Evolutionary conservation across 2,888 invertebrate genomes (phyloP), one percentile per base, ranked within the genome.

Genomic region (Euplagia quadripunctaria): DNA sequence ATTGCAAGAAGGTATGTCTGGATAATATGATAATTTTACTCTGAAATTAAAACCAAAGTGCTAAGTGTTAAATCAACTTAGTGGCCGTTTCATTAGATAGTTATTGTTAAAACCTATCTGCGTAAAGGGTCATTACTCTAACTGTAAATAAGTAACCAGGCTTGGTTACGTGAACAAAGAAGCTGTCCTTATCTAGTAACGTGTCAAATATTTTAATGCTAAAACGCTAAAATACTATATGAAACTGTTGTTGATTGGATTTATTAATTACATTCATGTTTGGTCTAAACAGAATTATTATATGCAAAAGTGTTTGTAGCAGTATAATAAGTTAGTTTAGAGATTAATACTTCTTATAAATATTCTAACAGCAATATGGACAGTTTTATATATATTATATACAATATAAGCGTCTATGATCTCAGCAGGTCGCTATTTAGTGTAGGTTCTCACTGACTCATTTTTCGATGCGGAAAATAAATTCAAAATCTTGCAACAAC

Each of bases 351-450:
- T 74, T 43, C 74, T 73, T 77, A 80, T 85, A 84, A 79, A 85
- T 79, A 77, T 84, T 82, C 70, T 71, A 81, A 79, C 61, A 77
- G 73, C 75, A 72, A 71, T 76, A 79, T 82, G 78, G 75, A 73
- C 77, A 78, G 78, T 85, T 85, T 75, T 78, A 76, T 82, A 86
- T 82, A 31, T 31, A 84, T 83, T 82, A 31, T 31, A 84, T 83
- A 84, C 83, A 81, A 88, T 87, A 87, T 86, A 90, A 88, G 82
- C 79, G 89, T 85, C 87, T 88, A 92, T 93, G 93, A 93, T 90
- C 91, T 93, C 93, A 93, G 89, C 89, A 85, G 84, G 85, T 88
- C 79, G 89, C 89, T 90, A 92, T 93, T 91, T 85, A 86, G 85
- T 87, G 87, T 87, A 85, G 83, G 82, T 80, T 84, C 79, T 74